Evolutionary conservation across 2,888 invertebrate species (phyloP).

Genomic region (Caenorhabditis sulstoni): DNA sequence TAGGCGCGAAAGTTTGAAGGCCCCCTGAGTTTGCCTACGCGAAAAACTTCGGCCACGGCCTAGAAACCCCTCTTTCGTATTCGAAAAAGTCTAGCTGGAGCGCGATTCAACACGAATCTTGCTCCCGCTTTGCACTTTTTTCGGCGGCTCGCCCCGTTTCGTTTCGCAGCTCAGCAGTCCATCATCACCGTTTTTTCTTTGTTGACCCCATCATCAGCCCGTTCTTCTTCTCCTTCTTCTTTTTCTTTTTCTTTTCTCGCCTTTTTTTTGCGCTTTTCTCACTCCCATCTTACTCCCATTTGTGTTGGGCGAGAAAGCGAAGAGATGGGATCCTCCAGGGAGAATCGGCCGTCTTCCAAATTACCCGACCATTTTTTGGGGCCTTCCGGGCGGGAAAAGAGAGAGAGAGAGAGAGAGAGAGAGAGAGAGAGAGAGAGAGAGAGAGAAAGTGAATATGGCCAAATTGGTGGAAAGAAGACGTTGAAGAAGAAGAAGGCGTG

Average conservation of each 20-base stretch:
- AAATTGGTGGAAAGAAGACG: conserved; percentile 46
- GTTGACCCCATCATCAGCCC: conserved; percentile 28
- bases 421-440: neutral
- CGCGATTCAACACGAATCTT: too few species aligned
- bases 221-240: conserved; percentile 11
- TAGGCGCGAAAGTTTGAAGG: too few species aligned
- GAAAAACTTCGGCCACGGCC: too few species aligned
- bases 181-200: conserved; percentile 35
- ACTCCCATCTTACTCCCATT: conserved; percentile 37
- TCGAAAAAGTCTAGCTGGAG: too few species aligned
- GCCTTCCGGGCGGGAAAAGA: too few species aligned
- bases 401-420: neutral
- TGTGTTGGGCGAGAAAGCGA: conserved; percentile 22
- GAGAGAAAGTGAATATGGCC: conserved; percentile 36
- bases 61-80: too few species aligned
- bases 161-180: conserved; percentile 7
- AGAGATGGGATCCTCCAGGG: neutral
- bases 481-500: too few species aligned
- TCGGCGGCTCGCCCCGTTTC: neutral
- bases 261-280: neutral
- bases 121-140: too few species aligned
- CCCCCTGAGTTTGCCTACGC: too few species aligned
- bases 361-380: too few species aligned
- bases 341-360: too few species aligned
- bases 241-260: conserved; percentile 12